Percentiles rank a stretch among this genome's conserved stretches.
phyloP scores from a whole-genome alignment of 1,140 invertebrate species.

The Microvelia longipes region DNA sequence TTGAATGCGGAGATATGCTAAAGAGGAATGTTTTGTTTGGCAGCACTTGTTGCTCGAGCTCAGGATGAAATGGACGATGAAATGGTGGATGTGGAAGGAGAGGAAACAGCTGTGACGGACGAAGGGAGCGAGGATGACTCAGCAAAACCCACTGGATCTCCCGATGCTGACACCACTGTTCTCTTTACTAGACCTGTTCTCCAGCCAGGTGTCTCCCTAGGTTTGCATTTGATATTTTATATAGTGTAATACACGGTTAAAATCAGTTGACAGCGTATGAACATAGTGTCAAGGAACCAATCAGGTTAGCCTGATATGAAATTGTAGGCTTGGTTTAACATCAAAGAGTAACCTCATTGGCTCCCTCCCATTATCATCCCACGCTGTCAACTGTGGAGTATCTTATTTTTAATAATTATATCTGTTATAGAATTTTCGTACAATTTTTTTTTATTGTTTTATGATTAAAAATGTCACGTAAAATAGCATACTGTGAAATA shows the following conservation, averaged over 20 bases:
- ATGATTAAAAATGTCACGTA: too few relatives aligned
- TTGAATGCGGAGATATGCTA: neutral
- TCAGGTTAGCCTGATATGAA: too few relatives aligned
- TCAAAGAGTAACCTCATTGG: too few relatives aligned
- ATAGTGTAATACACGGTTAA: neutral
- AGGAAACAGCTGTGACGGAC: slow-evolving; percentile 20
- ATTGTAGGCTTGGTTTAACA: too few relatives aligned
- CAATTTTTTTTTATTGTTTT: too few relatives aligned
- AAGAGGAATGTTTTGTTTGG: neutral
- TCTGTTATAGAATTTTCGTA: too few relatives aligned
- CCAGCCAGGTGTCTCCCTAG: slow-evolving; percentile 40
- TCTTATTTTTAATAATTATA: too few relatives aligned
- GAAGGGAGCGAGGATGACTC: slow-evolving; percentile 16
- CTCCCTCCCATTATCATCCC: neutral
- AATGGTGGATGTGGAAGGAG: slow-evolving; percentile 50
- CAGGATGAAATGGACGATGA: slow-evolving; percentile 53
- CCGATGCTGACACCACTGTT: slow-evolving; percentile 80
- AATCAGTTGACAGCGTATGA: too few relatives aligned
- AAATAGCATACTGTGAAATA: too few relatives aligned
- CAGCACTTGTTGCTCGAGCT: slow-evolving; percentile 27
- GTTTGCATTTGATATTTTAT: too few relatives aligned
- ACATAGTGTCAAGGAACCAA: too few relatives aligned
- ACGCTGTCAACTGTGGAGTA: neutral
- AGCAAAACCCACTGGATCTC: slow-evolving; percentile 41
- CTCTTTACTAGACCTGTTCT: slow-evolving; percentile 75